Conservation (phyloP, 1,140 invertebrate genomes). For the Oryctes rhinoceros region DNA sequence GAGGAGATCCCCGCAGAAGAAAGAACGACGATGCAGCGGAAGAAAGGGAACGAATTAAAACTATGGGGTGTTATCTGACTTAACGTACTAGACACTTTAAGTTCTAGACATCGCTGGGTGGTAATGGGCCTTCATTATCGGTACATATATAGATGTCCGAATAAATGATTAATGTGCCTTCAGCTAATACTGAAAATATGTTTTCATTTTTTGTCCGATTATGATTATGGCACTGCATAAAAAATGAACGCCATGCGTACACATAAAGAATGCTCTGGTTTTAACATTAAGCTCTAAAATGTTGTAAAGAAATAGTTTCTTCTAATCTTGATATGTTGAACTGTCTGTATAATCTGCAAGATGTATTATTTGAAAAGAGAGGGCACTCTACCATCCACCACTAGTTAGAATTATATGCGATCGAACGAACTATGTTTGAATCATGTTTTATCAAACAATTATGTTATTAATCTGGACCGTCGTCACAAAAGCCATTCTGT, state of each 20-base stretch:
- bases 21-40: neutral
- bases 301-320: neutral
- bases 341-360: neutral
- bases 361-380: neutral
- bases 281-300: neutral
- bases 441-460: too few relatives aligned
- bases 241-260: neutral
- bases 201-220: slow-evolving; percentile 35
- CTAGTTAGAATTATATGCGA: too few relatives aligned
- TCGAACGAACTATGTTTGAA: too few relatives aligned
- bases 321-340: neutral
- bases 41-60: slow-evolving; percentile 31
- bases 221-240: neutral
- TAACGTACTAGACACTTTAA: slow-evolving; percentile 24
- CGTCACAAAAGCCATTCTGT: too few relatives aligned
- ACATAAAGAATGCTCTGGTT: neutral
- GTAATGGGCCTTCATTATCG: slow-evolving; percentile 32
- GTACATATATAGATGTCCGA: slow-evolving; percentile 28
- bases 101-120: slow-evolving; percentile 28
- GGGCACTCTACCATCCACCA: too few relatives aligned
- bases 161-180: slow-evolving; percentile 32
- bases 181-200: slow-evolving; percentile 35
- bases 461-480: too few relatives aligned
- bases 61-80: slow-evolving; percentile 35
- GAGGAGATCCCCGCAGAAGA: neutral